phyloP scores from a whole-genome alignment of 2,888 invertebrate species.

The Drosophila mulleri region DNA sequence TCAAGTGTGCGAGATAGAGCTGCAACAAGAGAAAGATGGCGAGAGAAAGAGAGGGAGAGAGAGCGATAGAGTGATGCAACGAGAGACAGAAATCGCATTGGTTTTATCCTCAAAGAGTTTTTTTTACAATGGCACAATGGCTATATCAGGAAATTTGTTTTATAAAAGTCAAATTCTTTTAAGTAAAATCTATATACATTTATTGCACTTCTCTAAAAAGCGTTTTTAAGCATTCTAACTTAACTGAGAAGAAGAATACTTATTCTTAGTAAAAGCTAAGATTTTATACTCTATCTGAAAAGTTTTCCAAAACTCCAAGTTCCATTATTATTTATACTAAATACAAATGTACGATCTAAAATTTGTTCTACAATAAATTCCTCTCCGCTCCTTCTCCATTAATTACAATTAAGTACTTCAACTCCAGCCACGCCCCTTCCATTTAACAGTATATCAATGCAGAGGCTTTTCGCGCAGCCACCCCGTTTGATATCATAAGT shows the following conservation, averaged over 20 bases:
- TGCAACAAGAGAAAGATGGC: no score
- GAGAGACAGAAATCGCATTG: no score
- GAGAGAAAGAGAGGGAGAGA: background rate
- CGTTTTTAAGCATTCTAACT: no score
- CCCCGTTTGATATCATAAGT: conserved; percentile 23
- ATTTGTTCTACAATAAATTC: background rate
- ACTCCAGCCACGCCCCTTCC: conserved; percentile 49
- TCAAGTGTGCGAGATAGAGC: conserved; percentile 41
- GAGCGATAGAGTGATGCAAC: background rate
- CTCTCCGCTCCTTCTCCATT: background rate
- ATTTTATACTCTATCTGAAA: background rate
- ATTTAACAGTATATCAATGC: conserved; percentile 52
- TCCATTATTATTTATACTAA: background rate
- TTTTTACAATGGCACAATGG: no score
- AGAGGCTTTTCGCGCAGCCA: conserved; percentile 18
- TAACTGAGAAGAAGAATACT: no score
- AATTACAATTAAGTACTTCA: conserved; percentile 27
- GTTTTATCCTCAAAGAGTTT: background rate
- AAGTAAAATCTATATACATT: background rate
- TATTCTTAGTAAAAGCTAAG: background rate
- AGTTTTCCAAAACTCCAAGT: background rate
- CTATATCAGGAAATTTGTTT: background rate
- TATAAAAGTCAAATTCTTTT: conserved; percentile 3
- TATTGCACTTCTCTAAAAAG: background rate
- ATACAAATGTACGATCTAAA: no score